phyloP scores from a whole-genome alignment of 2,888 invertebrate genomes.

The Merodon equestris region DNA sequence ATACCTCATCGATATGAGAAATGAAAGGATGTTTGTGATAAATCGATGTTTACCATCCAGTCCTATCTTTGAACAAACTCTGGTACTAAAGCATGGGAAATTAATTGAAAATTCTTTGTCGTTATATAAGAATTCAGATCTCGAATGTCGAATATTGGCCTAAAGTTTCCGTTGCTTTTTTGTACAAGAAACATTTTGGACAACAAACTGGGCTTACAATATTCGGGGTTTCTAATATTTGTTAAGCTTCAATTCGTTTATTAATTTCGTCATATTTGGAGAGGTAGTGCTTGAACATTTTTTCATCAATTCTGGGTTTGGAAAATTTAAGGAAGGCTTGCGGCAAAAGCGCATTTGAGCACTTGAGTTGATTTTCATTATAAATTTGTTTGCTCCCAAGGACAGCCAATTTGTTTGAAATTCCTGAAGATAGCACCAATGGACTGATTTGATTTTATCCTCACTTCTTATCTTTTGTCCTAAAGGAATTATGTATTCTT shows the following conservation, averaged over 20 bases:
- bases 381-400: constrained; percentile 11
- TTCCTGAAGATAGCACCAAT: constrained; percentile 3
- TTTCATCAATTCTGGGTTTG: neutral
- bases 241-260: neutral
- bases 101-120: constrained; percentile 23
- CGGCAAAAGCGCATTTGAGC: neutral
- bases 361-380: neutral
- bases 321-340: neutral
- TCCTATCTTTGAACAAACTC: constrained; percentile 34
- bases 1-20: too few species aligned
- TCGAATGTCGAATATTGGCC: constrained; percentile 27
- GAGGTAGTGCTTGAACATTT: neutral
- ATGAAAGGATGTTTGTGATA: constrained; percentile 37
- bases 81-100: constrained; percentile 21
- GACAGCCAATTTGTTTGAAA: constrained; percentile 1
- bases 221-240: too few species aligned
- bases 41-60: constrained; percentile 36
- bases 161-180: constrained; percentile 7
- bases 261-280: neutral
- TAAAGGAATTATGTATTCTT: constrained; percentile 23
- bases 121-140: constrained; percentile 26
- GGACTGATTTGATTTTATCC: neutral
- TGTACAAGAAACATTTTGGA: constrained; percentile 35
- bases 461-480: constrained; percentile 16
- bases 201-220: neutral